Percentiles rank a stretch among this genome's conserved stretches.
Evolutionary conservation across 2,797 vertebrate genomes (phyloP).

Genomic region (Mormyrus hasselquistii): DNA sequence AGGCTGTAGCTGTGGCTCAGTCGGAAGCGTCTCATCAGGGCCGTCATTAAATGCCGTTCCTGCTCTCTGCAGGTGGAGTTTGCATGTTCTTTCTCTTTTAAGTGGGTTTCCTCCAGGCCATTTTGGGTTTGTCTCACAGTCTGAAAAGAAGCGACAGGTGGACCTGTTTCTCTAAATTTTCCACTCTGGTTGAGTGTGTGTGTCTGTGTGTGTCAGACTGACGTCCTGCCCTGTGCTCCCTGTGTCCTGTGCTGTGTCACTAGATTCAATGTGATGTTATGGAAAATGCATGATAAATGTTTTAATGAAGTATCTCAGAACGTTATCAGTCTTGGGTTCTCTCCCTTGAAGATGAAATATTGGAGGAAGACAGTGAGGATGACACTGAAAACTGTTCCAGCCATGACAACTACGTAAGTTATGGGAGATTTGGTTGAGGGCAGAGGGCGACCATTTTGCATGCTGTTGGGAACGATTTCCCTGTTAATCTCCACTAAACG

Average conservation of each 20-base stretch:
- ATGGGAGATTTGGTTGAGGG: background rate
- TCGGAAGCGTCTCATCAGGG: background rate
- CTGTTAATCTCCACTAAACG: background rate
- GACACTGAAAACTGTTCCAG: conserved; percentile 55
- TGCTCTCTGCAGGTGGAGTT: background rate
- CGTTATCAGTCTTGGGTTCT: conserved; percentile 21
- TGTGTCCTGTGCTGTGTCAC: background rate
- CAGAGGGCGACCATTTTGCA: background rate
- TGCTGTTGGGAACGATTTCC: background rate
- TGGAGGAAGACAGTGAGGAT: conserved; percentile 65
- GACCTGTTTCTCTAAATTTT: background rate
- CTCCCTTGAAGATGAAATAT: conserved; percentile 45
- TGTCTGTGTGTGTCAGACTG: background rate
- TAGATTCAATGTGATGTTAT: background rate
- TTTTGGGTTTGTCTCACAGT: background rate
- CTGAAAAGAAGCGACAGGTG: background rate
- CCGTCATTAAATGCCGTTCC: background rate
- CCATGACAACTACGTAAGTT: conserved; percentile 62
- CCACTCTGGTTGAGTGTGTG: background rate
- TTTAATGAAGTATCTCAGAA: background rate
- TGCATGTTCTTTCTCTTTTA: background rate
- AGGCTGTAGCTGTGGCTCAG: background rate
- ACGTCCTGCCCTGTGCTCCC: background rate
- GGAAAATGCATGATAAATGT: background rate
- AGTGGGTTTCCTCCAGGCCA: background rate